These are phyloP conservation scores for Synaphobranchus kaupii DNA, from an alignment of 2,797 vertebrate genomes.

Conservation along the genomic window DNA sequence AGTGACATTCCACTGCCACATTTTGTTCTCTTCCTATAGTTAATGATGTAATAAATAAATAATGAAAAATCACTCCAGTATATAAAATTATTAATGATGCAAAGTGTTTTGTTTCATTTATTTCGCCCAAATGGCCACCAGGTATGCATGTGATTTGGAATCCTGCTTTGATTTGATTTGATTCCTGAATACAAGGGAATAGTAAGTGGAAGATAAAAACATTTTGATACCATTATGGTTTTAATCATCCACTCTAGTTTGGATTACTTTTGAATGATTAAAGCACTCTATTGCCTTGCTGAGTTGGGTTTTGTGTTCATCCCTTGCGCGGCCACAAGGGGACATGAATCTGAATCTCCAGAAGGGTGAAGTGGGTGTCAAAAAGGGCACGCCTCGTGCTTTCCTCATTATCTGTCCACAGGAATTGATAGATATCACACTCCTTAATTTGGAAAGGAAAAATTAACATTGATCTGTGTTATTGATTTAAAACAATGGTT, in stretches of 20 bases:
- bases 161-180: conserved; percentile 12
- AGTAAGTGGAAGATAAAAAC: neutral
- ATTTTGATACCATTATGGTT: conserved; percentile 1
- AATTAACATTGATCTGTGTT: too few species aligned
- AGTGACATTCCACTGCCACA: neutral
- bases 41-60: too few species aligned
- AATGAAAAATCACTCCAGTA: too few species aligned
- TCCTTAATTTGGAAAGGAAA: too few species aligned
- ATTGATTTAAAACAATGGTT: too few species aligned
- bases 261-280: conserved; percentile 28
- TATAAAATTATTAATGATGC: conserved; percentile 17
- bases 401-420: too few species aligned
- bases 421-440: too few species aligned
- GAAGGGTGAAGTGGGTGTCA: too few species aligned
- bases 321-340: neutral
- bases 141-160: neutral
- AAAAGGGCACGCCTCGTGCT: too few species aligned
- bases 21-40: neutral
- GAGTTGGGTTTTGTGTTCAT: neutral
- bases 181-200: neutral
- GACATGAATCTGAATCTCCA: neutral
- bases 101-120: neutral
- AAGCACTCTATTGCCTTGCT: neutral
- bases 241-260: conserved; percentile 23
- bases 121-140: conserved; percentile 20